Percentiles rank a stretch among this genome's conserved stretches.
phyloP scores from a whole-genome alignment of 2,113 vertebrate genomes.

The Dolichotis patagonum region DNA sequence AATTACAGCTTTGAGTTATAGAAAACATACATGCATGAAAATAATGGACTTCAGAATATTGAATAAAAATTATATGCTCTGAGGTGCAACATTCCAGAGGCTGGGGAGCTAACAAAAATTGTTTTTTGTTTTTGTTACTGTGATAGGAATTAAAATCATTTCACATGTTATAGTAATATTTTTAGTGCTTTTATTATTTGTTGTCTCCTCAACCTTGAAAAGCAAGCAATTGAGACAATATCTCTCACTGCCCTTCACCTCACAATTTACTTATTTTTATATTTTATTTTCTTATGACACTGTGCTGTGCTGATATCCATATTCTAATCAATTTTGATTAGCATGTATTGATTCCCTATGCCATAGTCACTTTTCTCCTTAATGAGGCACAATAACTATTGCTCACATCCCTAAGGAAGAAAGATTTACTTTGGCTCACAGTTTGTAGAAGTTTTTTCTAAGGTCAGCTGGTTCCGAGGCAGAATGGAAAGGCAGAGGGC shows the following conservation, averaged over 20 bases:
- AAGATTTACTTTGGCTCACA: neutral
- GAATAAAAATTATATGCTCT: neutral
- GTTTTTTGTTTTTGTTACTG: neutral
- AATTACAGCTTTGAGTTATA: slow-evolving; percentile 16
- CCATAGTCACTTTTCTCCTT: neutral
- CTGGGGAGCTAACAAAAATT: neutral
- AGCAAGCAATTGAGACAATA: neutral
- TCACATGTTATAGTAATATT: neutral
- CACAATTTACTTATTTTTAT: neutral
- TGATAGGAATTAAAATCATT: neutral
- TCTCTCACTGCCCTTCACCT: neutral
- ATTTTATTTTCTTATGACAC: neutral
- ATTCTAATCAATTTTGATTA: neutral
- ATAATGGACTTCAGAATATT: neutral
- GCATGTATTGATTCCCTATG: neutral
- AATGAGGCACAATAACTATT: neutral
- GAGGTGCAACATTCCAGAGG: neutral
- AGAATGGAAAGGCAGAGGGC: neutral
- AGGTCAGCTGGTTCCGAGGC: neutral
- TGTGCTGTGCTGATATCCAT: neutral
- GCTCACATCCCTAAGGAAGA: neutral
- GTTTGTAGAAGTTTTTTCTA: neutral
- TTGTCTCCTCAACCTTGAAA: neutral
- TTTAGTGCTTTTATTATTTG: neutral
- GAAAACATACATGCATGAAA: neutral